Evolutionary conservation across 1,140 invertebrate species (phyloP).

Genomic region (Rhopalosiphum maidis): DNA sequence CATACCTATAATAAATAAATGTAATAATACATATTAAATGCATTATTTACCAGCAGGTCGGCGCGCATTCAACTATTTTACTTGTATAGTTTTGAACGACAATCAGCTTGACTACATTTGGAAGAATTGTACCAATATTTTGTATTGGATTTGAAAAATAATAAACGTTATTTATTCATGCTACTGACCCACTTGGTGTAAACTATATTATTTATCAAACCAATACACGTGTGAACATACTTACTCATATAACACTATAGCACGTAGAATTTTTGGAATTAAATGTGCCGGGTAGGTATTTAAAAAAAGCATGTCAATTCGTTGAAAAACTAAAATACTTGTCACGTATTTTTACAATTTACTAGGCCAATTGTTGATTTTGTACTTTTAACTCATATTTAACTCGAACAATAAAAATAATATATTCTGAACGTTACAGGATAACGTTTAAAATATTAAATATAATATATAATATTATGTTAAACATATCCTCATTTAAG

Average conservation of each 20-base stretch:
- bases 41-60: neutral
- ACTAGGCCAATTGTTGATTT: neutral
- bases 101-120: neutral
- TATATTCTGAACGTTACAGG: conserved; percentile 6
- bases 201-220: conserved; percentile 22
- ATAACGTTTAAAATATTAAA: conserved; percentile 7
- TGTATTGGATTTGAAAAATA: neutral
- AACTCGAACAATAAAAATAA: neutral
- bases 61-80: neutral
- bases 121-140: neutral
- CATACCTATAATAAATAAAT: neutral
- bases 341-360: conserved; percentile 31
- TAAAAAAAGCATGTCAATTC: neutral
- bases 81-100: neutral
- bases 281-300: neutral
- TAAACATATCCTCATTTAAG: neutral
- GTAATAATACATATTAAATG: neutral
- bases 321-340: neutral
- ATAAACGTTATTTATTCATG: neutral
- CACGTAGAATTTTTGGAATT: neutral
- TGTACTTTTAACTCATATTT: conserved; percentile 28
- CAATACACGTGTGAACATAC: conserved; percentile 19
- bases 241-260: neutral
- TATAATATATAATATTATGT: neutral
- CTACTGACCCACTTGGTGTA: conserved; percentile 39